Conservation (phyloP, 2,888 invertebrate species). For the Nesidiocoris tenuis region DNA sequence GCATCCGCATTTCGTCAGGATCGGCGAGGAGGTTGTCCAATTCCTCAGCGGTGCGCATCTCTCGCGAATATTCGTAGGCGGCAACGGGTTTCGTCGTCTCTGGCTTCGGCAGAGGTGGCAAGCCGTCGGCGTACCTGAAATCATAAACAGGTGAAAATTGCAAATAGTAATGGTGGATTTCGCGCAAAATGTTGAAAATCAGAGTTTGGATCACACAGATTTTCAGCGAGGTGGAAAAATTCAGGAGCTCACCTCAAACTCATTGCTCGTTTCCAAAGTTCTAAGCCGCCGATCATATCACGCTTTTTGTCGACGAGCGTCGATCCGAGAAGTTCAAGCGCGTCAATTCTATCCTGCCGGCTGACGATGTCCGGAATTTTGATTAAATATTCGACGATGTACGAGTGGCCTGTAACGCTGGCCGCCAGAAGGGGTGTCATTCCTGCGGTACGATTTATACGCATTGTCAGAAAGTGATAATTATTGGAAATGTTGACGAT, state of each 20-base stretch:
- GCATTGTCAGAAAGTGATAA: too few species aligned
- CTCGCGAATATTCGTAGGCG: conserved; percentile 85
- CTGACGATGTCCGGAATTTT: conserved; percentile 69
- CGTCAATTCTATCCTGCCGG: conserved; percentile 79
- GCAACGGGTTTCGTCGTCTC: conserved; percentile 68
- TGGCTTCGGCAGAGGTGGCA: conserved; percentile 72
- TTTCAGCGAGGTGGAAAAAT: too few species aligned
- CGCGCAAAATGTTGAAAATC: too few species aligned
- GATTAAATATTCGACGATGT: conserved; percentile 90
- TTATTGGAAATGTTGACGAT: too few species aligned
- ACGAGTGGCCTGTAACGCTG: conserved; percentile 86
- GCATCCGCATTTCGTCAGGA: conserved; percentile 96
- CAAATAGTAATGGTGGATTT: too few species aligned
- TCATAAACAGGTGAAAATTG: too few species aligned
- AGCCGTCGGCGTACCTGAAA: conserved; percentile 61
- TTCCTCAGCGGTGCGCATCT: conserved; percentile 75
- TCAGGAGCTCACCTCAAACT: conserved; percentile 70
- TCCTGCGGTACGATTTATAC: conserved; percentile 57
- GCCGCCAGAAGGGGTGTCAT: conserved; percentile 95
- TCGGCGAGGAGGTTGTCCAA: conserved; percentile 85
- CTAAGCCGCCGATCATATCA: conserved; percentile 87
- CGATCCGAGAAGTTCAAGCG: conserved; percentile 86
- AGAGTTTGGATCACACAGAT: too few species aligned
- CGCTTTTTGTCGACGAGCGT: conserved; percentile 95
- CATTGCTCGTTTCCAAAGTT: conserved; percentile 89